Evolutionary conservation across 2,797 vertebrate genomes (phyloP).

Genomic region (Sylvia borin): DNA sequence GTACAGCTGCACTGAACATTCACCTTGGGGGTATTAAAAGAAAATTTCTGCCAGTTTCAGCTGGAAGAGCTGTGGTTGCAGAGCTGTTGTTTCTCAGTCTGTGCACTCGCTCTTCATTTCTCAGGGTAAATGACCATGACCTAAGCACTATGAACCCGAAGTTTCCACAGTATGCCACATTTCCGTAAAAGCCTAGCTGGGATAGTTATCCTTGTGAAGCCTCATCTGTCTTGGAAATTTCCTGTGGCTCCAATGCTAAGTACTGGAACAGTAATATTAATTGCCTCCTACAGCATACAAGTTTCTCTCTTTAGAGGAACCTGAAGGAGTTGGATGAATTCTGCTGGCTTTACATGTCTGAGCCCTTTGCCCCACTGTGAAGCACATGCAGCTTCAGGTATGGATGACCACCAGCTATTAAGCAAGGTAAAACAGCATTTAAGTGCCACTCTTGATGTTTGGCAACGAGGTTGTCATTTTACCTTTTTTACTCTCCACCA

Average conservation of each 20-base stretch:
- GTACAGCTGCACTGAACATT: neutral
- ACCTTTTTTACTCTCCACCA: neutral
- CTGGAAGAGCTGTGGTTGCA: neutral
- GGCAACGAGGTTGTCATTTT: neutral
- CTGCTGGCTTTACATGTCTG: neutral
- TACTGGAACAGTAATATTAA: neutral
- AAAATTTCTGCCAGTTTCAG: neutral
- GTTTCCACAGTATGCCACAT: fast-evolving
- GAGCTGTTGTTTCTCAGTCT: neutral
- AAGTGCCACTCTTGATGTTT: neutral
- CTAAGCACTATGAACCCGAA: fast-evolving
- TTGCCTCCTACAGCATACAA: neutral
- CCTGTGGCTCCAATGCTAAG: neutral
- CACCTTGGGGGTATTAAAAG: fast-evolving
- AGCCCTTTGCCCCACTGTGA: neutral
- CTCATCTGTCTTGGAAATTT: neutral
- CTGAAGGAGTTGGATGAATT: neutral
- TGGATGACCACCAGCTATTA: neutral
- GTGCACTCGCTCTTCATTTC: neutral
- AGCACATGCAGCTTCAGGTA: fast-evolving
- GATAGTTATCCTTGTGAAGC: neutral
- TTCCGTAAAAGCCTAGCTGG: neutral
- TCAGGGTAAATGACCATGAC: neutral
- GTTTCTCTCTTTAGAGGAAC: neutral
- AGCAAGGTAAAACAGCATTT: neutral